Base-by-base conservation (phyloP, 2,797 vertebrate genomes). In the Dermochelys coriacea region DNA sequence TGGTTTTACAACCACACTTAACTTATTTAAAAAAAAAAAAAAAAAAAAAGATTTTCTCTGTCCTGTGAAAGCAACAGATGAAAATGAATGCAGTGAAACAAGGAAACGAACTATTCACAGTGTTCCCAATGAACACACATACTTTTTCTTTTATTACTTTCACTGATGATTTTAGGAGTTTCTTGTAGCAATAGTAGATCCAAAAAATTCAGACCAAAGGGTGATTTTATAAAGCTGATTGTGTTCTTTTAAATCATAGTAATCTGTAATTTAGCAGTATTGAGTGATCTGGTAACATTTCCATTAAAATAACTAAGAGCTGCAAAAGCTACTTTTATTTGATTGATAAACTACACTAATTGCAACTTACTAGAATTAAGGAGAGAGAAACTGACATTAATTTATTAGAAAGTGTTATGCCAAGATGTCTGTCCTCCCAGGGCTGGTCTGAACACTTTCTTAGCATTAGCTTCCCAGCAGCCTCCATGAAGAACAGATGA, bases 41-140 rank as follows among this genome's bases (percentile, higher is more conserved):
- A 92, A 94, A 82, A 91, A 92, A 94, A 18, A 86, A 0, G 6
- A 55, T 0, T 47, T 94, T 94, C 91, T 75, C 79, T 93, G 54
- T 86, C 59, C 31, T 90, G 31, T 91, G 94, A 74, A 87, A 88
- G 88, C 81, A 91, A 64, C 77, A 86, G 81, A 74, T 91, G 82
- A 94, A 94, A 84, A 87, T 84, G 82, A 25, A 91, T 95, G 94
- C 92, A 50, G 71, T 93, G 92, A 86, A 86, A 89, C 31, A 89
- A 5, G 82, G 55, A 93, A 91, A 94, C 91, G 94, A 82, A 95
- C 93, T 88, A 90, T 87, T 95, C 75, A 95, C 86, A 95, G 96
- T 86, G 91, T 95, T 96, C 54, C 91, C 94, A 95, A 96, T 54
- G 23, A 93, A 90, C n/a, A 31, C 77, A 88, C 15, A 91, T 95